A percentile compares a stretch with the other conserved stretches of the same genome.
Evolutionary conservation across 2,888 invertebrate genomes (phyloP).

Genomic region (Ditula angustiorana): DNA sequence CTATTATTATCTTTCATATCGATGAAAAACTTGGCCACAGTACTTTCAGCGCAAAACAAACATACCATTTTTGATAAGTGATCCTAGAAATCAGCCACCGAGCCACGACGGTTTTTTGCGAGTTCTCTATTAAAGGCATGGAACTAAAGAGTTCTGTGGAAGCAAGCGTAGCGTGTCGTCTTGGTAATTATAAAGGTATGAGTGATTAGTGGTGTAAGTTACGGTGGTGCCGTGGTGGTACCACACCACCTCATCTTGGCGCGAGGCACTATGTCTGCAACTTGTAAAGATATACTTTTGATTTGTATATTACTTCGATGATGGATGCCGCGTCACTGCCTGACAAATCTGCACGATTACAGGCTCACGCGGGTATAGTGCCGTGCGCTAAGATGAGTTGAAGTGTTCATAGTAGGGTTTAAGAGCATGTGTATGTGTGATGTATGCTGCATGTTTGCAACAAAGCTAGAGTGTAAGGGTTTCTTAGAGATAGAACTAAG

Average conservation of each 20-base stretch:
- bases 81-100: conserved; percentile 23
- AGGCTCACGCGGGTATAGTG: too few species aligned
- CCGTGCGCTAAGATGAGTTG: too few species aligned
- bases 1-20: background rate
- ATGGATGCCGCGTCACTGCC: too few species aligned
- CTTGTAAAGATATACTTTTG: too few species aligned
- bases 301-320: too few species aligned
- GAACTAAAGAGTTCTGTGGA: conserved; percentile 49
- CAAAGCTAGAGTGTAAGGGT: too few species aligned
- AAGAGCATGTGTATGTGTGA: too few species aligned
- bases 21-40: background rate
- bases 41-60: background rate
- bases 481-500: conserved; percentile 7
- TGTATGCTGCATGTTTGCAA: too few species aligned
- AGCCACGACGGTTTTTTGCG: conserved; percentile 23
- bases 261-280: too few species aligned
- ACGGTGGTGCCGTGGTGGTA: conserved; percentile 19
- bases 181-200: conserved; percentile 64
- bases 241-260: too few species aligned
- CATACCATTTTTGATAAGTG: conserved; percentile 11
- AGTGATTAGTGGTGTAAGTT: conserved; percentile 58
- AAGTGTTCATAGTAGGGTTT: too few species aligned
- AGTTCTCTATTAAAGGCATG: conserved; percentile 47
- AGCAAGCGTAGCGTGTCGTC: conserved; percentile 53
- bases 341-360: too few species aligned